Evolutionary conservation across 2,888 invertebrate species (phyloP), one percentile per base, ranked within the genome.

Genomic region (Orchesellides sinensis): DNA sequence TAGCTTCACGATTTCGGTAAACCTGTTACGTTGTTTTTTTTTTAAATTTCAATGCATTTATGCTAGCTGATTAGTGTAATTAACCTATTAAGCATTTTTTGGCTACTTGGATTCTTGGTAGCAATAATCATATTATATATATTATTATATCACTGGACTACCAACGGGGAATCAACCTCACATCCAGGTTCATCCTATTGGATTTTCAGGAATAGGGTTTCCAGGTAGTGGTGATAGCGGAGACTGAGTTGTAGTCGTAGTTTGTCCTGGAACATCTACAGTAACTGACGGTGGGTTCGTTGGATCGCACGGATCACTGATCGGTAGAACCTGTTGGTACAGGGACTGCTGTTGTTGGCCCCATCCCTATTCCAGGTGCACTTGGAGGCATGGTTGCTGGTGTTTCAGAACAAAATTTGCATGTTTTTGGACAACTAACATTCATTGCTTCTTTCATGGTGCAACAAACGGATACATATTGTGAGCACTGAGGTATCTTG

Each of bases 391-490:
- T 25, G 6, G 56, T 35, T 8, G 75, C 54, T 25, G 75, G 70
- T n/a, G 70, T 23, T 35, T 79, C 79, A 0, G 79, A 23, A n/a
- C 79, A 79, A 56, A 79, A 79, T 52, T 47, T 80, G 40, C 80
- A 80, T 2, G 80, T 80, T 73, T 80, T 80, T 19, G 35, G 25
- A 23, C 80, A 80, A 27, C 73, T 80, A 0, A 47, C 25, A 68
- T 80, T 80, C 80, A 80, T 80, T 1, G 73, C 73, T 0, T 80
- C 73, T 21, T 80, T 80, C 72, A 72, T 80, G 8, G 73, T 29
- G 35, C 80, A 80, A 52, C 80, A 80, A 5, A 65, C 2, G 3
- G 73, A 32, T 21, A 73, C 1, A 23, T 73, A 73, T 4, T 29
- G n/a, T 5, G 56, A 47, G 32, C 80, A 80, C 8, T 72, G 45